These are phyloP conservation scores for Cairina moschata DNA, from an alignment of 2,113 vertebrate species.

Conservation along the genomic window DNA sequence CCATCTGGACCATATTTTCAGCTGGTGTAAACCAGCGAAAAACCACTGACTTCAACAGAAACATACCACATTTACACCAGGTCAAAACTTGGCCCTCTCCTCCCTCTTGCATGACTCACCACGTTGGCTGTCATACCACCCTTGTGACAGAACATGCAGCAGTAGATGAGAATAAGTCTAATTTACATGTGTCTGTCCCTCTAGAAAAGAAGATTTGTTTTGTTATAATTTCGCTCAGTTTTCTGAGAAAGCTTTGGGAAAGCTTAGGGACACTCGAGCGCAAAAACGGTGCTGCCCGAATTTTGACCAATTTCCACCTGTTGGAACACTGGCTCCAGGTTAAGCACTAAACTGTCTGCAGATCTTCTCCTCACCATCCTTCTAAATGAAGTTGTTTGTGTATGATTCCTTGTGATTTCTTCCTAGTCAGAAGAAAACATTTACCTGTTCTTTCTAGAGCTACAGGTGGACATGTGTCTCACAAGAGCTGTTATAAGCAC, in stretches of 20 bases:
- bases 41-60: neutral
- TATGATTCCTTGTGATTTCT: neutral
- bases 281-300: neutral
- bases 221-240: neutral
- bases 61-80: neutral
- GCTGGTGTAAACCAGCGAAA: neutral
- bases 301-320: neutral
- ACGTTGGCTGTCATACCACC: rapidly evolving
- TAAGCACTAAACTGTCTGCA: neutral
- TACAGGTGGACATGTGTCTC: neutral
- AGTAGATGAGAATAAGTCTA: rapidly evolving
- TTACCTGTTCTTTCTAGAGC: rapidly evolving
- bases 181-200: neutral
- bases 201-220: neutral
- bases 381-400: neutral
- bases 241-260: neutral
- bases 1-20: neutral
- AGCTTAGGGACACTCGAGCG: neutral
- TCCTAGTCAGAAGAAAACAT: neutral
- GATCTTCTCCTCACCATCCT: neutral
- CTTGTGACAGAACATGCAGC: rapidly evolving
- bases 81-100: neutral
- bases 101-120: rapidly evolving
- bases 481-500: rapidly evolving
- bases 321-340: rapidly evolving